Percentiles rank a stretch among this genome's conserved stretches.
phyloP scores from a whole-genome alignment of 2,113 vertebrate genomes.

The Mola mola region DNA sequence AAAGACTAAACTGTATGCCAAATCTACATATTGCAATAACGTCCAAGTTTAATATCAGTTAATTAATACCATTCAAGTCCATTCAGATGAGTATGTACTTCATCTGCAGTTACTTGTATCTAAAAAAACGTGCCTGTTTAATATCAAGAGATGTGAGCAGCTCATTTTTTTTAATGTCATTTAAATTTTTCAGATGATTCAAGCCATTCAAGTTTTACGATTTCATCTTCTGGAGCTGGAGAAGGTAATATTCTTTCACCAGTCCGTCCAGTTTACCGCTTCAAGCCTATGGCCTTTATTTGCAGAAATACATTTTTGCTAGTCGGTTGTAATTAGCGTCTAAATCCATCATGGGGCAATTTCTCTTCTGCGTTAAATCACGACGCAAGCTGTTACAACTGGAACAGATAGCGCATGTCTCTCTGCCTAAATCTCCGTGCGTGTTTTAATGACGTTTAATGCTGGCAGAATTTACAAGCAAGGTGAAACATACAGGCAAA shows the following conservation, averaged over 20 bases:
- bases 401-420: slow-evolving; percentile 80
- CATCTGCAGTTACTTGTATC: slow-evolving; percentile 59
- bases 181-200: slow-evolving; percentile 97
- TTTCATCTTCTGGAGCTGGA: slow-evolving; percentile 99
- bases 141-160: slow-evolving; percentile 59
- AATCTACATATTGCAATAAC: slow-evolving; percentile 60
- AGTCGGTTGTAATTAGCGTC: slow-evolving; percentile 94
- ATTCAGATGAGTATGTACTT: slow-evolving; percentile 64
- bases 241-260: slow-evolving; percentile 90
- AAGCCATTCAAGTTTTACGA: slow-evolving; percentile 99
- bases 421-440: slow-evolving; percentile 80
- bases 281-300: slow-evolving; percentile 82
- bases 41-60: slow-evolving; percentile 66
- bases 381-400: slow-evolving; percentile 90
- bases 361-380: slow-evolving; percentile 95
- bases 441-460: slow-evolving; percentile 65
- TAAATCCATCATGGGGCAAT: slow-evolving; percentile 92
- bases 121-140: slow-evolving; percentile 60
- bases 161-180: slow-evolving; percentile 68
- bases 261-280: slow-evolving; percentile 81
- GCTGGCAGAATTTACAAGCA: slow-evolving; percentile 57
- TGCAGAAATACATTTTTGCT: slow-evolving; percentile 95
- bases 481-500: slow-evolving; percentile 67
- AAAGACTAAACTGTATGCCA: slow-evolving; percentile 31
- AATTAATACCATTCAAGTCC: slow-evolving; percentile 62